Base-by-base conservation (phyloP, 2,113 vertebrate genomes). In the Paradoxurus hermaphroditus region DNA sequence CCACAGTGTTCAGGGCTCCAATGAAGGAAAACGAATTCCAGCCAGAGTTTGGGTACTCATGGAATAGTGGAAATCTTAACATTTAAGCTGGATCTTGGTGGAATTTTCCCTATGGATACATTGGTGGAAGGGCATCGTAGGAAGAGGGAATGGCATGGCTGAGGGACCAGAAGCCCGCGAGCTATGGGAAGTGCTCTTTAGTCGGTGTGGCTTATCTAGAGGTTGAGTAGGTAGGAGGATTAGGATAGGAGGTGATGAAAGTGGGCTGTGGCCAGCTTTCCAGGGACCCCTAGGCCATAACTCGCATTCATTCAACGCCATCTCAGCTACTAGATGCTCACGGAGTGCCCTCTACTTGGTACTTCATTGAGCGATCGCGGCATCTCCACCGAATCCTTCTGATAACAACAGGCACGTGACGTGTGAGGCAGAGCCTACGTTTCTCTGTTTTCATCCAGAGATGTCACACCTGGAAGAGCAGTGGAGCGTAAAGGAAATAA, bases 1-100 rank as follows among this genome's bases (percentile, higher is more conserved):
- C 72, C 31, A 14, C 7, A 2, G 16, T 3, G 39, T 49, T 86
- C 29, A 53, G 31, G 88, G 72, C 3, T 3, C 31, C 18, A 4
- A 31, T 3, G 12, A 96, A 68, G 36, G 59, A 78, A 92, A 62
- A 83, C 46, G 11, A 93, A 51, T 86, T 78, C 83, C 56, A 93
- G 16, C 25, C 12, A 34, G 62, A 67, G 5, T 85, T 51, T 86
- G 21, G 23, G 6, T n/a, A n/a, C 11, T 67, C 1, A 29, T 44
- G 36, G 56, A 29, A 14, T 27, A 3, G 65, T 53, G 63, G 59
- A 86, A 95, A 89, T 36, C n/a, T 75, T 53, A 67, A 59, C n/a
- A 29, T 39, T 73, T 86, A 89, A 94, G 41, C 31, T 91, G 49
- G 36, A 31, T 77, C 49, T 53, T 62, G 62, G 29, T 88, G 67